Base-by-base conservation (phyloP, 2,797 vertebrate species). In the Macropodus opercularis region DNA sequence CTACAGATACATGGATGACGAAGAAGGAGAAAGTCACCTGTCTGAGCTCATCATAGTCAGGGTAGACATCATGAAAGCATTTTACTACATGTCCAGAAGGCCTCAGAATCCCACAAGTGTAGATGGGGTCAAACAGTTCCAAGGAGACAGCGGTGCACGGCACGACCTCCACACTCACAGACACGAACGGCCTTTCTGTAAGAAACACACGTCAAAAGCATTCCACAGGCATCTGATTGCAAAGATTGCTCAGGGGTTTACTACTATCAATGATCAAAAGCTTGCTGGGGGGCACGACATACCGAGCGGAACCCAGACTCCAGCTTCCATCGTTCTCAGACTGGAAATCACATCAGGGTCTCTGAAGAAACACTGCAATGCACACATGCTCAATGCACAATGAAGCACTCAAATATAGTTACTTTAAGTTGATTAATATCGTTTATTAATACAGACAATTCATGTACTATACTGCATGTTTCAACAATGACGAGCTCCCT, bases 301-400 rank as follows among this genome's bases (percentile, higher is more conserved):
- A 92, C 91, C 85, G 11, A 89, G 78, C 68, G 77, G 60, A 39
- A 54, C 51, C 77, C 69, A 76, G 69, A 31, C 31, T 35, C 62
- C 72, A 0, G 46, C 58, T 38, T 66, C 51, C 43, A 72, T 44
- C 63, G 57, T 73, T 23, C 53, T 85, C 73, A 91, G 77, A 54
- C 63, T 80, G 71, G 76, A 80, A 8, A 75, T 21, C 46, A 91
- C 89, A 10, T 48, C 41, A 19, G 77, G 80, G 66, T 91, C 89
- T 69, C 38, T 85, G 74, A 92, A 91, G 77, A 92, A 92, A 72
- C 80, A 77, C 91, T 91, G 54, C 2, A 36, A n/a, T n/a, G n/a
- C n/a, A n/a, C n/a, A n/a, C n/a, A n/a, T n/a, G n/a, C n/a, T n/a
- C n/a, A 0, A 38, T 3, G 49, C 34, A 75, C 11, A 56, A 7